A percentile compares a stretch with the other conserved stretches of the same genome.
These are phyloP conservation scores for Anneissia japonica DNA, from an alignment of 35 echinoderm and acorn worm genomes.

Conservation along the genomic window DNA sequence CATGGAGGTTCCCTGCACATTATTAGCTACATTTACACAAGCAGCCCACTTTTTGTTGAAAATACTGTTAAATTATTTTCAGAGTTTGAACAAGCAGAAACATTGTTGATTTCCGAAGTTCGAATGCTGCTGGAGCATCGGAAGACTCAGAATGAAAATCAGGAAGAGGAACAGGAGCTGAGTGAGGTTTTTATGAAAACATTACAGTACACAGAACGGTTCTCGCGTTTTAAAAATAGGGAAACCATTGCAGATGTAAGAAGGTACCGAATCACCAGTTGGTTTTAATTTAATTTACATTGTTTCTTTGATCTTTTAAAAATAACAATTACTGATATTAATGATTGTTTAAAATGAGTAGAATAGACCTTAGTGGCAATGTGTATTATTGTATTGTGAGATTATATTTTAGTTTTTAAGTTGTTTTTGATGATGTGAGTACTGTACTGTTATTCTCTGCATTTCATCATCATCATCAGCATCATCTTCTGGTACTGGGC, in stretches of 20 bases:
- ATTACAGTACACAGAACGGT: conserved; percentile 87
- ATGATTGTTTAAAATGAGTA: no score
- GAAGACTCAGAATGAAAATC: conserved; percentile 96
- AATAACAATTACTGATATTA: no score
- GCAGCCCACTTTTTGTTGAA: background rate
- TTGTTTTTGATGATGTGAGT: no score
- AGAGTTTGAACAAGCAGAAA: conserved; percentile 99
- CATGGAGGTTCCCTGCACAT: background rate
- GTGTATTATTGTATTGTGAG: no score
- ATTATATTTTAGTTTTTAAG: no score
- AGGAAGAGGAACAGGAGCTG: conserved; percentile 93
- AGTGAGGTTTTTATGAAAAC: conserved; percentile 99
- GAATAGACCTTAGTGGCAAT: no score
- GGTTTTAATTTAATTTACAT: no score
- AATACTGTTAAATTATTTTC: conserved; percentile 2
- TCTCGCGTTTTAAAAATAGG: conserved; percentile 92
- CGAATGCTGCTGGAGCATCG: conserved; percentile 91
- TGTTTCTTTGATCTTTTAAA: no score
- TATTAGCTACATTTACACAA: background rate
- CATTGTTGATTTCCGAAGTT: conserved; percentile 84
- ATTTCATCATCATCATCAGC: no score
- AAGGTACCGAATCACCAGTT: no score
- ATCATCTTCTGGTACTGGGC: no score
- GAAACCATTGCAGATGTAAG: conserved; percentile 93
- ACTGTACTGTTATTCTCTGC: no score